Conservation (phyloP, 2,113 vertebrate genomes). For the Oncorhynchus kisutch region DNA sequence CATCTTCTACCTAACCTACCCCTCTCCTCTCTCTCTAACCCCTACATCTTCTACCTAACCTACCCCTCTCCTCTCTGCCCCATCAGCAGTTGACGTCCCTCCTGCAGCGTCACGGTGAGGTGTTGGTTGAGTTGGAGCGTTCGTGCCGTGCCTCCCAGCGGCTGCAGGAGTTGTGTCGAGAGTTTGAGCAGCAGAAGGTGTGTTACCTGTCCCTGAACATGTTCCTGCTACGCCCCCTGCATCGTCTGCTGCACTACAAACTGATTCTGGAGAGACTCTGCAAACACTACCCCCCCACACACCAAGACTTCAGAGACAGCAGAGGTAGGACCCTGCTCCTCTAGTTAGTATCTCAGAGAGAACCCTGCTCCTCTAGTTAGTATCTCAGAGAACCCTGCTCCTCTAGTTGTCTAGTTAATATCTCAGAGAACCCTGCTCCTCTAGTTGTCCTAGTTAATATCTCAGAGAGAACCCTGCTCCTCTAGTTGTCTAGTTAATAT, state of each 20-base stretch:
- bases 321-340: constrained; percentile 72
- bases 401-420: too few species aligned
- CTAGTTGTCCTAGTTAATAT: too few species aligned
- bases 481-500: too few species aligned
- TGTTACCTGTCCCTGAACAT: constrained; percentile 95
- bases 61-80: neutral
- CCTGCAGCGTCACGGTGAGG: constrained; percentile 89
- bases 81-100: constrained; percentile 82
- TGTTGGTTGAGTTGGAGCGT: constrained; percentile 85
- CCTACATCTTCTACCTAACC: neutral
- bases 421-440: too few species aligned
- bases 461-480: too few species aligned
- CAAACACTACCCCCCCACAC: constrained; percentile 88
- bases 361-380: too few species aligned
- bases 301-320: constrained; percentile 90
- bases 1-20: neutral
- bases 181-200: constrained; percentile 94
- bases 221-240: constrained; percentile 92
- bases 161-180: constrained; percentile 84
- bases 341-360: too few species aligned
- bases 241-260: constrained; percentile 96
- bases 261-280: constrained; percentile 94
- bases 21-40: neutral
- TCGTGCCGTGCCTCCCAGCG: constrained; percentile 76
- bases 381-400: too few species aligned